phyloP scores from a whole-genome alignment of 2,113 vertebrate genomes.

The Lasiurus borealis region DNA sequence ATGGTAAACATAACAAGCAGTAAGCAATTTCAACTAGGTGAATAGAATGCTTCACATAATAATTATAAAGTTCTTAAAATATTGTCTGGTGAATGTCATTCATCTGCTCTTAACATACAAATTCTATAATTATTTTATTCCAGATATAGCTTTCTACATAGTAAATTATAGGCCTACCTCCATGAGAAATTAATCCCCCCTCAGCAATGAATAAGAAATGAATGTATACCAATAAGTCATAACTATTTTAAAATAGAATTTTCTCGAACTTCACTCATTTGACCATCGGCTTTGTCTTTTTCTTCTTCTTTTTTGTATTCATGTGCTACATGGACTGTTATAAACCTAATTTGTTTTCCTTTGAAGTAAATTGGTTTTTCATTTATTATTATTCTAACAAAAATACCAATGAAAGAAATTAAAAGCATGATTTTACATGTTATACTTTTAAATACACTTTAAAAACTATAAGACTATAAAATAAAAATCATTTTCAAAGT shows the following conservation, averaged over 20 bases:
- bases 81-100: not conserved
- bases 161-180: slow-evolving; percentile 24
- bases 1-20: not conserved
- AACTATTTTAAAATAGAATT: not conserved
- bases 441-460: not conserved
- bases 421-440: not conserved
- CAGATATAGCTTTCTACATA: not conserved
- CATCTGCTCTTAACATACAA: not conserved
- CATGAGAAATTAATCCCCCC: slow-evolving; percentile 22
- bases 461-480: not conserved
- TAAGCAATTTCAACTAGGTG: not conserved
- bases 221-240: not conserved
- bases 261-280: not conserved
- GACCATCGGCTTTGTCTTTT: not conserved
- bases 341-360: not conserved
- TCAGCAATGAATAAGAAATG: not conserved
- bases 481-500: not conserved
- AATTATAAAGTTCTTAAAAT: slow-evolving; percentile 14
- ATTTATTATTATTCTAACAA: not conserved
- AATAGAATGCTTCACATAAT: slow-evolving; percentile 36
- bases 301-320: not conserved
- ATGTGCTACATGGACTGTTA: not conserved
- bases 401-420: not conserved
- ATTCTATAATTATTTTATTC: slow-evolving; percentile 49
- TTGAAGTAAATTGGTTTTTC: not conserved